Evolutionary conservation across 1,140 invertebrate species (phyloP), one percentile per base, ranked within the genome.

Genomic region (Tetranychus cinnabarinus): DNA sequence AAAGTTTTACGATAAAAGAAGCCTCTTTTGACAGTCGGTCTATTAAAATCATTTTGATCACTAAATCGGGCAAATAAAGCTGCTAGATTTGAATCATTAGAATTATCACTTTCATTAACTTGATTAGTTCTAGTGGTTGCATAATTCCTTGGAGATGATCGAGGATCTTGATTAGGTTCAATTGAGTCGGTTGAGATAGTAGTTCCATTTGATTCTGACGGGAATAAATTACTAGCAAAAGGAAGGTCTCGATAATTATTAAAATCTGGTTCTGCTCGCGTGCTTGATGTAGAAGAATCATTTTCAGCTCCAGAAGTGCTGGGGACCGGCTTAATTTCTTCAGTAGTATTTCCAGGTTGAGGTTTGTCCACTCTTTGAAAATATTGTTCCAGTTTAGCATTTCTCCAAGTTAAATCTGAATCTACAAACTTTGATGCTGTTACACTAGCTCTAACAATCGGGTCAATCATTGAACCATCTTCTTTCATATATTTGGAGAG

Each of bases 361-460:
- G 42, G 36, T 23, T 58, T 42, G 12, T 58, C 34, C 10, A 34
- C 34, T 58, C 45, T 58, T 1, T n/a, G 7, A 35, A 58, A 58
- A 58, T 39, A 58, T 10, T 46, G 42, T 2, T 58, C 57, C 5
- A 58, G 12, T 58, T 56, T 56, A 8, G 55, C 15, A 36, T 35
- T 45, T 45, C 45, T 58, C 8, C 15, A 13, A 10, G 12, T 7
- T 8, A 39, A n/a, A 34, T 34, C 42, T 1, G 8, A 7, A 12
- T 59, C 58, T 8, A 61, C 39, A 60, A 67, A 61, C 37, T 63
- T 65, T 23, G 62, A 64, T 4, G 65, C 65, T 7, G 58, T 42
- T 31, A 64, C 34, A 45, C 59, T 59, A 37, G 64, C 15, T 36
- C 56, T 64, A 1, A 52, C 23, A 15, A 66, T 56, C 42, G 59